These are phyloP conservation scores for Mythimna pallens DNA, from an alignment of 2,888 invertebrate species.

Conservation along the genomic window DNA sequence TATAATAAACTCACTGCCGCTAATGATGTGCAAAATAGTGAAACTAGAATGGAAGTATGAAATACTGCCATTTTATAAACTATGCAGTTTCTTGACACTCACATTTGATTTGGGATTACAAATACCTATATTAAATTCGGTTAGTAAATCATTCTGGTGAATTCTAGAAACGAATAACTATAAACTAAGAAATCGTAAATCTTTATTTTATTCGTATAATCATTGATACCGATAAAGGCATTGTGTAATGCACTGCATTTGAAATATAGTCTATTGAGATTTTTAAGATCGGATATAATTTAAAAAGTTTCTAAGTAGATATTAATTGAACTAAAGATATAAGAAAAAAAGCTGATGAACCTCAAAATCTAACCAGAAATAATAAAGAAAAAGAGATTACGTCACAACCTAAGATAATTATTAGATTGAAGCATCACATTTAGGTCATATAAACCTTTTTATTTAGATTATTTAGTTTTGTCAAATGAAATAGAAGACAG, in stretches of 20 bases:
- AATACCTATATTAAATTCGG: conserved; percentile 24
- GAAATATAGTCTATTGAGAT: background rate
- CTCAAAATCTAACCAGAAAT: background rate
- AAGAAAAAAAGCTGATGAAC: background rate
- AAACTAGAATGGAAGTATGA: conserved; percentile 16
- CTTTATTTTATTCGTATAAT: conserved; percentile 31
- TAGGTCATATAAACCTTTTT: background rate
- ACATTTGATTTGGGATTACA: conserved; percentile 15
- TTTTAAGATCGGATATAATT: background rate
- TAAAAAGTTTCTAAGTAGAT: background rate
- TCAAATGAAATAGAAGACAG: background rate
- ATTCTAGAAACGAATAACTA: conserved; percentile 47
- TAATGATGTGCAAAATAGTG: conserved; percentile 35
- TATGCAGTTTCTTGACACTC: conserved; percentile 9
- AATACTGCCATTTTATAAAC: conserved; percentile 45
- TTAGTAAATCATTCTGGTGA: conserved; percentile 2
- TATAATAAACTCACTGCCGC: conserved; percentile 54
- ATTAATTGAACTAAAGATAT: background rate
- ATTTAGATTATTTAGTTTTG: background rate
- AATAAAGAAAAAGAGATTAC: background rate
- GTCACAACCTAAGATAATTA: background rate
- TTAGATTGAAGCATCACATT: background rate
- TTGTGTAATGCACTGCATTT: background rate
- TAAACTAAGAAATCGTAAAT: conserved; percentile 46
- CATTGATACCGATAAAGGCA: conserved; percentile 17